Conservation (phyloP, 2,888 invertebrate species). For the Bimastos eiseni region DNA sequence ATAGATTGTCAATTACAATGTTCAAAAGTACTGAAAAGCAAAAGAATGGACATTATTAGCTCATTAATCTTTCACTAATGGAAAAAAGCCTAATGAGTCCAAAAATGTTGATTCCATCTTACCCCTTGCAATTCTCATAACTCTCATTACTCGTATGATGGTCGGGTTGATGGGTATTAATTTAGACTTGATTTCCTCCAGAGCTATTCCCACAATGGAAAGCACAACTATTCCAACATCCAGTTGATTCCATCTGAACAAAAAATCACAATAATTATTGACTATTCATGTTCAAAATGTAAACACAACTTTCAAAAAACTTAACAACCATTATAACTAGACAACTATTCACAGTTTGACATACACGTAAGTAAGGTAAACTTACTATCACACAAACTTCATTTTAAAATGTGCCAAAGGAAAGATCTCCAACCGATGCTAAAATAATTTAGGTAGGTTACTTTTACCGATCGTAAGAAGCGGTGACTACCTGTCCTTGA, state of each 20-base stretch:
- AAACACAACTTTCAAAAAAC: background rate
- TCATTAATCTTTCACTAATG: too few relatives aligned
- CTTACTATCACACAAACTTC: background rate
- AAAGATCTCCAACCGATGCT: background rate
- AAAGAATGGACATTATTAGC: background rate
- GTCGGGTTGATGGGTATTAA: slow-evolving; percentile 99
- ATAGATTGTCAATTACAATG: too few relatives aligned
- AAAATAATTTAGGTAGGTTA: background rate
- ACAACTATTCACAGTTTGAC: too few relatives aligned
- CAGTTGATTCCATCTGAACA: slow-evolving; percentile 88
- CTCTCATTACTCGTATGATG: slow-evolving; percentile 97
- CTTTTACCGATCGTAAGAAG: background rate
- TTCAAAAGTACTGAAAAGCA: background rate
- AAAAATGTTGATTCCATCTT: slow-evolving; percentile 21
- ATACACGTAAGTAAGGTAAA: too few relatives aligned
- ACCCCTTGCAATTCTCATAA: slow-evolving; percentile 91
- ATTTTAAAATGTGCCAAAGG: background rate
- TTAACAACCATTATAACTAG: too few relatives aligned
- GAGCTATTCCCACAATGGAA: slow-evolving; percentile 93
- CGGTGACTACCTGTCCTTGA: slow-evolving; percentile 78
- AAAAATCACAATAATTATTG: background rate
- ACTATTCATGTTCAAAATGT: background rate
- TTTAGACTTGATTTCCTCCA: slow-evolving; percentile 95
- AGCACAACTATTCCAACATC: slow-evolving; percentile 96
- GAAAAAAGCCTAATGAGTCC: background rate